Conservation (phyloP, 2,113 vertebrate species). For the Colistium nudipinnis region DNA sequence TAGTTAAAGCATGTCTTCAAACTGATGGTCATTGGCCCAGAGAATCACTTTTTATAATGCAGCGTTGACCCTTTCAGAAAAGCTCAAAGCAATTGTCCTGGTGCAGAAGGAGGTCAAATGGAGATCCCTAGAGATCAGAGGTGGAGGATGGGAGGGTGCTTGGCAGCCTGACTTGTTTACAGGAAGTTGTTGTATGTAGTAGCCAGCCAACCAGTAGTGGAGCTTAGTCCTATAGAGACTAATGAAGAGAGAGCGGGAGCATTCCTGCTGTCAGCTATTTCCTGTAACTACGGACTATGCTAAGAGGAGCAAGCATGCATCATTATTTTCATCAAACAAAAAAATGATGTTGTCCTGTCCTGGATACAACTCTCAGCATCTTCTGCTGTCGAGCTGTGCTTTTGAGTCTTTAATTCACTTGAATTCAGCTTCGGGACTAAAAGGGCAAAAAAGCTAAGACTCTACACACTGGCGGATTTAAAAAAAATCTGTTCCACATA, state of each 20-base stretch:
- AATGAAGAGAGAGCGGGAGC: constrained; percentile 74
- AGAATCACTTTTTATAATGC: constrained; percentile 53
- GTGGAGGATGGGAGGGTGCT: constrained; percentile 73
- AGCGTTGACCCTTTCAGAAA: constrained; percentile 41
- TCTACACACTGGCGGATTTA: too few species aligned
- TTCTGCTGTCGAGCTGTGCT: constrained; percentile 8
- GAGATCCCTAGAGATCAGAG: constrained; percentile 69
- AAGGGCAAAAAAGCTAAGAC: too few species aligned
- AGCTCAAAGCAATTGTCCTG: constrained; percentile 56
- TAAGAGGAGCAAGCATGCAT: constrained; percentile 55
- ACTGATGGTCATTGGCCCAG: constrained; percentile 51
- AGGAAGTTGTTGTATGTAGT: constrained; percentile 80
- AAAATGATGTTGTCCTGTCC: constrained; percentile 39
- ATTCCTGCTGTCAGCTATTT: constrained; percentile 85
- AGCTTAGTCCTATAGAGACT: constrained; percentile 72
- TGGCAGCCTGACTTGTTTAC: constrained; percentile 78
- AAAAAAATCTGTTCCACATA: too few species aligned
- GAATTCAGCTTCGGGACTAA: not conserved
- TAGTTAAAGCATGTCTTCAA: constrained; percentile 49
- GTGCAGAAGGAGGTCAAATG: constrained; percentile 68
- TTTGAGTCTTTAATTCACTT: not conserved
- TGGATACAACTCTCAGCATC: constrained; percentile 13
- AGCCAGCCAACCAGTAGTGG: constrained; percentile 66
- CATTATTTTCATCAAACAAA: constrained; percentile 63
- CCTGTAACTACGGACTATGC: constrained; percentile 73